Evolutionary conservation across 2,888 invertebrate genomes (phyloP).

Genomic region (Nomada flava): DNA sequence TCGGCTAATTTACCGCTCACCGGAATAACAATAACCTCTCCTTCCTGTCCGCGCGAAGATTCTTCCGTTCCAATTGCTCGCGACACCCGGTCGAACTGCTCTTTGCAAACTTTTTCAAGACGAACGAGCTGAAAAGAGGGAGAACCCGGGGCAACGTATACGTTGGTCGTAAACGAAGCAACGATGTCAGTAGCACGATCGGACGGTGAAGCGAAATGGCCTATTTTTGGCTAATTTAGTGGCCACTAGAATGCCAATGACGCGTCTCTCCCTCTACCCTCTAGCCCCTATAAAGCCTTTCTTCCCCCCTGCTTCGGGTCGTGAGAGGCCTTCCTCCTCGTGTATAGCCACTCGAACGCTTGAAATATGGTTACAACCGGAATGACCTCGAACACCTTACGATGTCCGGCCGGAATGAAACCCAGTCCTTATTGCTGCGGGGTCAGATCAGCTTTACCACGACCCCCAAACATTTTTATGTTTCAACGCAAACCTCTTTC

Average conservation of each 20-base stretch:
- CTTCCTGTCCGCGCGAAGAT: constrained; percentile 19
- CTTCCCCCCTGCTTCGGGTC: constrained; percentile 15
- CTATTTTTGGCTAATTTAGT: constrained; percentile 73
- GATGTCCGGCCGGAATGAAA: constrained; percentile 64
- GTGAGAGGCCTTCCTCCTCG: constrained; percentile 31
- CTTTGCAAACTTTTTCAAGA: background rate
- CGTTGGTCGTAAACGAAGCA: constrained; percentile 19
- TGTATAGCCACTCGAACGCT: constrained; percentile 59
- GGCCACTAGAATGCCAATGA: constrained; percentile 61
- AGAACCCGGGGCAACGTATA: background rate
- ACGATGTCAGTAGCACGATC: constrained; percentile 40
- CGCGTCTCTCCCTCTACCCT: constrained; percentile 30
- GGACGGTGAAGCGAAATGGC: constrained; percentile 26
- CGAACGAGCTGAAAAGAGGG: background rate
- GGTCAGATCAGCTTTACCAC: constrained; percentile 18
- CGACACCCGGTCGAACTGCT: background rate
- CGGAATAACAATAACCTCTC: constrained; percentile 51
- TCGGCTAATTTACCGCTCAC: constrained; percentile 65
- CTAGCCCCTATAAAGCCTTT: constrained; percentile 4
- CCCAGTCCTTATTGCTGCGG: constrained; percentile 58
- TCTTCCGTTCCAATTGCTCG: background rate
- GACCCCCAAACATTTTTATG: constrained; percentile 48
- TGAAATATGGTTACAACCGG: constrained; percentile 67
- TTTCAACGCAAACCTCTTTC: background rate
- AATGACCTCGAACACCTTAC: constrained; percentile 61